Base-by-base conservation (phyloP, 2,888 invertebrate genomes). In the Panzeria rudis region DNA sequence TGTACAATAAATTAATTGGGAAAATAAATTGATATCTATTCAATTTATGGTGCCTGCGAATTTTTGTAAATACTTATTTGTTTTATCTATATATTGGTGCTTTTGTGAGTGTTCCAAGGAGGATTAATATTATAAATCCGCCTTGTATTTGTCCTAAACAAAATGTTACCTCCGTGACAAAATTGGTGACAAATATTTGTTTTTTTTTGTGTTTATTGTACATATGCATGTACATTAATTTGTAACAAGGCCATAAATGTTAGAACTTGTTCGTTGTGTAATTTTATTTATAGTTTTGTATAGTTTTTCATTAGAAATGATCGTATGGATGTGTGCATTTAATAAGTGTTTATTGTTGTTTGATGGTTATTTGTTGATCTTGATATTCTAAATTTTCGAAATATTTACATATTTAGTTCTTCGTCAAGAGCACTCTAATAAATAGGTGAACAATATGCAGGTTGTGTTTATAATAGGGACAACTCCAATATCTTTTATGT, bases 211-310 rank as follows among this genome's bases (percentile, higher is more conserved):
- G n/a, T 13, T 41, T 64, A 20, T 56, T 17, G 50, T 62, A n/a
- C 47, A 44, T 72, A 54, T 66, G 47, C n/a, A 47, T 44, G 15
- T 75, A 44, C 25, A 54, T 56, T 69, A 69, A 84, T 77, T 73
- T 78, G 56, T 64, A 78, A 78, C 81, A 82, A 85, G 85, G 85
- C 78, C 78, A 78, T 25, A 68, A 54, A 50, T 69, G 85, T 64
- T 78, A 64, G 75, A 69, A 75, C 71, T 62, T 56, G 54, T 62
- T 50, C 13, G 20, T 38, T 68, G 35, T 62, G 29, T 11, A 29
- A 23, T 47, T 62, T 75, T 68, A 54, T 68, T 62, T 52, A 68
- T 78, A 54, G 56, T 64, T 38, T 52, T 64, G 62, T 52, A n/a
- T n/a, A 11, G 23, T 72, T 77, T 41, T 79, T 71, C 32, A 72